Evolutionary conservation across 1,140 invertebrate genomes (phyloP).

Genomic region (Zaprionus capensis): DNA sequence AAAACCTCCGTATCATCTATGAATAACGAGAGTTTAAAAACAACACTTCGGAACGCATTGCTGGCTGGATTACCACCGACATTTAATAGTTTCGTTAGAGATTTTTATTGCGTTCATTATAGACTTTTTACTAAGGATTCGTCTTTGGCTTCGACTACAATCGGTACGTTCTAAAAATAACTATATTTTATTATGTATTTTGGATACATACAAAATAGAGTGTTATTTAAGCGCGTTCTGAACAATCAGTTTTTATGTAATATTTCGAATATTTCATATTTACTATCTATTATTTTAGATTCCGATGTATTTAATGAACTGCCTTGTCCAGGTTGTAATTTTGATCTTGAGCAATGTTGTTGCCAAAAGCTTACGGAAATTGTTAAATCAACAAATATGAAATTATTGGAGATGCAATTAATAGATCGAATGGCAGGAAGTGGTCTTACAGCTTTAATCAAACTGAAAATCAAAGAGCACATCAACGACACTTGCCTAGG

Average conservation of each 20-base stretch:
- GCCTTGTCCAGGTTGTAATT: conserved; percentile 89
- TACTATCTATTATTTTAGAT: conserved; percentile 68
- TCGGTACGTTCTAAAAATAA: conserved; percentile 28
- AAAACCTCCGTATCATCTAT: conserved; percentile 1
- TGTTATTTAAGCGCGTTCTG: no score
- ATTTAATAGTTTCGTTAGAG: conserved; percentile 88
- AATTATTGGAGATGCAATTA: conserved; percentile 90
- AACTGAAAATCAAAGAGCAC: conserved; percentile 91
- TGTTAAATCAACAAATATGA: conserved; percentile 92
- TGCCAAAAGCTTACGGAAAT: conserved; percentile 90
- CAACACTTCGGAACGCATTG: conserved; percentile 86
- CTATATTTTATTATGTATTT: no score
- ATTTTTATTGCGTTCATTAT: conserved; percentile 91
- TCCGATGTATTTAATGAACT: conserved; percentile 86
- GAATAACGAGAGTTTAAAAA: conserved; percentile 32
- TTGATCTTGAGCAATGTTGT: conserved; percentile 89
- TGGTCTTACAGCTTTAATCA: conserved; percentile 92
- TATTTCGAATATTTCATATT: neutral
- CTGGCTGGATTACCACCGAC: conserved; percentile 89
- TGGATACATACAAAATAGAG: no score
- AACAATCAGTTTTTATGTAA: no score
- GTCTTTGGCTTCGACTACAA: conserved; percentile 46
- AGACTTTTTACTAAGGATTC: conserved; percentile 88
- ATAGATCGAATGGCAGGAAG: conserved; percentile 92
- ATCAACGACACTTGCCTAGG: conserved; percentile 92